Conservation (phyloP, 2,113 vertebrate species). For the Corapipo altera region DNA sequence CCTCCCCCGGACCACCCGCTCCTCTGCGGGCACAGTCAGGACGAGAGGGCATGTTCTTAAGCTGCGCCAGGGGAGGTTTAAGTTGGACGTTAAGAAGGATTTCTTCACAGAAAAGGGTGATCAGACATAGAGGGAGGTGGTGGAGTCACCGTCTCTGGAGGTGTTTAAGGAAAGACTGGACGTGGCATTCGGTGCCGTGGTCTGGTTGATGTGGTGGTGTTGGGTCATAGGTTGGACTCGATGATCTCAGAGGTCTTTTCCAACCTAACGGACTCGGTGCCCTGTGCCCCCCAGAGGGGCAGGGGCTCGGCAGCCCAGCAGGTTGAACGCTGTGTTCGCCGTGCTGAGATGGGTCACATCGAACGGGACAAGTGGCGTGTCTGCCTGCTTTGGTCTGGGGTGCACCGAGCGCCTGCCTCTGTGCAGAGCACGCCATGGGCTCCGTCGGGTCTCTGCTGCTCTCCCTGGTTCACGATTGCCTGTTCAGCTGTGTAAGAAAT, state of each 20-base stretch:
- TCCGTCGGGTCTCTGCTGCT: not conserved
- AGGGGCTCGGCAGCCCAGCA: not conserved
- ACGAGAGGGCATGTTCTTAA: not conserved
- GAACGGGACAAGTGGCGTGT: not conserved
- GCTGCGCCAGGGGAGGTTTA: not conserved
- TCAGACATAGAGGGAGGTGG: not conserved
- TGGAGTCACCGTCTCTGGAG: not conserved
- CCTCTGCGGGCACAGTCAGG: no score
- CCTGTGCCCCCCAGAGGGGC: fast-evolving
- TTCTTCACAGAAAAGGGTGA: not conserved
- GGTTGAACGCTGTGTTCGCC: not conserved
- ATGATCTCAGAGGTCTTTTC: not conserved
- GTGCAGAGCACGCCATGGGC: fast-evolving
- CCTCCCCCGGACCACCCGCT: fast-evolving
- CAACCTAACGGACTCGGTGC: no score
- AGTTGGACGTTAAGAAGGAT: not conserved
- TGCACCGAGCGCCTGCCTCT: fast-evolving
- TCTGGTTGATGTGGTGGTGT: not conserved
- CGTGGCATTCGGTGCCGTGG: not conserved
- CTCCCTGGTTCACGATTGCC: fast-evolving
- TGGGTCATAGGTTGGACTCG: not conserved
- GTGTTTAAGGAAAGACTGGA: not conserved
- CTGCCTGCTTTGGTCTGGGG: not conserved
- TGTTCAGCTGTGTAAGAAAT: fast-evolving
- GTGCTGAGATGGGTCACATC: fast-evolving